phyloP scores from a whole-genome alignment of 2,113 vertebrate genomes.

The Cebus imitator region DNA sequence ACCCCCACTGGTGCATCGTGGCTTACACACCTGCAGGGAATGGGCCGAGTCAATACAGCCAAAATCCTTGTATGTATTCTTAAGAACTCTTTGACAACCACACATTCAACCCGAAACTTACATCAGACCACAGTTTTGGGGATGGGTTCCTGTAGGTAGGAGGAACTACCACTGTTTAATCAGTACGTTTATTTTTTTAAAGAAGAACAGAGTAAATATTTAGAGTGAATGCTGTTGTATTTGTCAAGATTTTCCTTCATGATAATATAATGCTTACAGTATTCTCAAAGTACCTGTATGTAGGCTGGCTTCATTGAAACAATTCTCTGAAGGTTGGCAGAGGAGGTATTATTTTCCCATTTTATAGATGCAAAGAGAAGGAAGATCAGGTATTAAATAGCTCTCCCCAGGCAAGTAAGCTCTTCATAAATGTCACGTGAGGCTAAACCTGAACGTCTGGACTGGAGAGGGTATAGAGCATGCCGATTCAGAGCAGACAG shows the following conservation, averaged over 20 bases:
- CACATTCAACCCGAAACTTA: neutral
- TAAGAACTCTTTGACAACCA: neutral
- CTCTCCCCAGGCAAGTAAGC: neutral
- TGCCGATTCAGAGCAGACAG: neutral
- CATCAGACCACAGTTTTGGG: neutral
- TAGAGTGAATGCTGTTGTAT: neutral
- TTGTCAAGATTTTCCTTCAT: neutral
- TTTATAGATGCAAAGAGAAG: neutral
- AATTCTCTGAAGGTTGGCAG: accelerated
- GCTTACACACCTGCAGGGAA: neutral
- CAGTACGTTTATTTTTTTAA: neutral
- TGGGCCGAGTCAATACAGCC: accelerated
- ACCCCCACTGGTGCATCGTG: accelerated
- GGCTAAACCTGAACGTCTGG: neutral
- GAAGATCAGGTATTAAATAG: neutral
- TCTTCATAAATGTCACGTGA: neutral
- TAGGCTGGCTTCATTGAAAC: neutral
- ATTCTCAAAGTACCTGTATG: neutral
- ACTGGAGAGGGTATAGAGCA: accelerated
- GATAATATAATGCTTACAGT: neutral
- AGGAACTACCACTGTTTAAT: neutral
- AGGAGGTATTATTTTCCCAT: neutral
- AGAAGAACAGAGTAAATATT: neutral
- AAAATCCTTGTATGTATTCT: neutral
- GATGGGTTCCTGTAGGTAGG: neutral